Conservation (phyloP, 1,140 invertebrate species). For the Ptiloglossa arizonensis region DNA sequence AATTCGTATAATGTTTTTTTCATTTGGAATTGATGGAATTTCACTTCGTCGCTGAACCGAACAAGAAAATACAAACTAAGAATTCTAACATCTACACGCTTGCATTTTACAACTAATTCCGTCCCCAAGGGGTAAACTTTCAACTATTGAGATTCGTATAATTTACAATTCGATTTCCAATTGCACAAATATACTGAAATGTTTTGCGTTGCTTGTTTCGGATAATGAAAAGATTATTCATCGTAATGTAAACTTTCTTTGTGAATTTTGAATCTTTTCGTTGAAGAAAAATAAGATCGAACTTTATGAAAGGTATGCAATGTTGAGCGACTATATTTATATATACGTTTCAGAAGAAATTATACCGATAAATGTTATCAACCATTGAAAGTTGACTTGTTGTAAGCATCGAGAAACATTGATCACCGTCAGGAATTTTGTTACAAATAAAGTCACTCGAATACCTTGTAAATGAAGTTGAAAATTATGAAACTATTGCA, state of each 20-base stretch:
- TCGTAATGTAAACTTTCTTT: neutral
- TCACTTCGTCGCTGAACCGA: neutral
- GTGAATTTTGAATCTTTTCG: neutral
- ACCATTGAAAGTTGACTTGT: neutral
- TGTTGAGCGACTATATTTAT: neutral
- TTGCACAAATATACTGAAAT: neutral
- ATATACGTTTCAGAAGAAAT: neutral
- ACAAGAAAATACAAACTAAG: slow-evolving; percentile 9
- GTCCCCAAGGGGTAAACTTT: slow-evolving; percentile 36
- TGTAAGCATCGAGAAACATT: neutral
- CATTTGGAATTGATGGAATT: neutral
- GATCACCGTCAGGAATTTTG: neutral
- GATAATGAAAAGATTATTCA: neutral
- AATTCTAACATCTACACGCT: slow-evolving; percentile 34
- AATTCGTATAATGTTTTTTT: neutral
- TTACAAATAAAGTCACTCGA: neutral
- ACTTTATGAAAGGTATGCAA: neutral
- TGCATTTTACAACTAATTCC: slow-evolving; percentile 43
- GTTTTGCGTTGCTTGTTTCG: neutral
- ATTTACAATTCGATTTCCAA: slow-evolving; percentile 3
- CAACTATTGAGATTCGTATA: neutral
- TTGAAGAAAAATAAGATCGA: neutral
- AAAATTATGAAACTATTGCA: neutral
- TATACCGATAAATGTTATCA: slow-evolving; percentile 17
- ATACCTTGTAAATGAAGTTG: neutral